Evolutionary conservation across 1,140 invertebrate genomes (phyloP).

Genomic region (Varroa destructor): DNA sequence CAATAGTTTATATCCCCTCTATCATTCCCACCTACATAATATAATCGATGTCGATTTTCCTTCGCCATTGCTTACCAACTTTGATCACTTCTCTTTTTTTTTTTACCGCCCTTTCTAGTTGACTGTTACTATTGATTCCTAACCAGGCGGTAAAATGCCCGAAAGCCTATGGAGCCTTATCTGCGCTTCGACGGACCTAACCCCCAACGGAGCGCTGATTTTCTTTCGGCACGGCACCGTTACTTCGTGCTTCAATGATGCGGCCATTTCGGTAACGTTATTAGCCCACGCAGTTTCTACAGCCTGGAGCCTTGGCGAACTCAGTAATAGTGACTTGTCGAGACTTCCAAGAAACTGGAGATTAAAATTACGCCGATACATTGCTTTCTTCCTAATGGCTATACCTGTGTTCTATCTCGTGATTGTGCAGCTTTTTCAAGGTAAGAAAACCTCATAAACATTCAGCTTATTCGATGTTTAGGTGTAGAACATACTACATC

Average conservation of each 20-base stretch:
- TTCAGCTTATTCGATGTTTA: background rate
- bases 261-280: background rate
- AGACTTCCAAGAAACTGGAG: conserved; percentile 17
- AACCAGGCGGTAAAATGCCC: no score
- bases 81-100: no score
- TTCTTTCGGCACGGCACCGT: conserved; percentile 18
- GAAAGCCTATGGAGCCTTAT: background rate
- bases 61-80: no score
- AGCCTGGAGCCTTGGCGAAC: conserved; percentile 12
- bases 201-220: background rate
- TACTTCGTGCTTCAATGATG: background rate
- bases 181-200: background rate
- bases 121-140: no score
- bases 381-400: conserved; percentile 4
- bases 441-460: background rate
- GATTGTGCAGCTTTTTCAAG: conserved; percentile 9
- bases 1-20: no score
- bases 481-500: background rate
- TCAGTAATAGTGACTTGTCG: background rate
- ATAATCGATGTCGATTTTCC: no score
- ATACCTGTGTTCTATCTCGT: background rate
- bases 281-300: background rate
- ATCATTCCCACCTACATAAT: no score
- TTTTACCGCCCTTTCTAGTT: no score
- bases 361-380: background rate